phyloP scores from a whole-genome alignment of 2,888 invertebrate genomes.

The Tetrapedia diversipes region DNA sequence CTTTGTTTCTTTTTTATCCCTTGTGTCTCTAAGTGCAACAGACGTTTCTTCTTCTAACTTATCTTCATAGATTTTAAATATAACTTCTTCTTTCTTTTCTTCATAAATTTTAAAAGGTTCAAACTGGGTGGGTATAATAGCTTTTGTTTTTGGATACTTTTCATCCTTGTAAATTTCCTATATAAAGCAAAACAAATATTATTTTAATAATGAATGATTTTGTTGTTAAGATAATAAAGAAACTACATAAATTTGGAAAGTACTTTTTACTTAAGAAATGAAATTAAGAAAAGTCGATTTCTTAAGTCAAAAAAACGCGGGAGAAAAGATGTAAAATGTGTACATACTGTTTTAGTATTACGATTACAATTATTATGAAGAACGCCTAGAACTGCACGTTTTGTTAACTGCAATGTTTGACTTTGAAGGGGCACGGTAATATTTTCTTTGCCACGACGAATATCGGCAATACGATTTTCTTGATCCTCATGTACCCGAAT shows the following conservation, averaged over 20 bases:
- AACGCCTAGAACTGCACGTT: conserved; percentile 87
- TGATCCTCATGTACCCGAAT: conserved; percentile 91
- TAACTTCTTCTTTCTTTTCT: conserved; percentile 84
- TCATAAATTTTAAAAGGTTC: conserved; percentile 91
- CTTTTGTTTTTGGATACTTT: conserved; percentile 75
- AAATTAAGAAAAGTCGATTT: not conserved
- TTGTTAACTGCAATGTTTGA: conserved; percentile 76
- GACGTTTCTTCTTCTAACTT: conserved; percentile 79
- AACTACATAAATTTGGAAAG: not conserved
- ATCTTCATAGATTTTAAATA: conserved; percentile 77
- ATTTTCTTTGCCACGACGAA: conserved; percentile 84
- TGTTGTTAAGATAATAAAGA: not conserved
- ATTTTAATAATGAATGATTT: conserved; percentile 3
- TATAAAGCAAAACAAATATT: conserved; percentile 14
- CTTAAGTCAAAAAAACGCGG: conserved; percentile 49
- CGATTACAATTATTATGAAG: conserved; percentile 86
- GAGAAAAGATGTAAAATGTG: conserved; percentile 19
- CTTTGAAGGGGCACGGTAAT: conserved; percentile 79
- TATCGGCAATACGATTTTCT: conserved; percentile 86
- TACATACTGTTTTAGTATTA: conserved; percentile 85
- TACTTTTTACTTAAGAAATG: not conserved
- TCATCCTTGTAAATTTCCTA: conserved; percentile 79
- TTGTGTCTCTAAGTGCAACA: conserved; percentile 74
- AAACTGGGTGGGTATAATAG: conserved; percentile 84
- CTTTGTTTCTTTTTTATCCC: conserved; percentile 69